Evolutionary conservation across 2,113 vertebrate species (phyloP), one percentile per base, ranked within the genome.

Genomic region (Eptatretus burgeri): DNA sequence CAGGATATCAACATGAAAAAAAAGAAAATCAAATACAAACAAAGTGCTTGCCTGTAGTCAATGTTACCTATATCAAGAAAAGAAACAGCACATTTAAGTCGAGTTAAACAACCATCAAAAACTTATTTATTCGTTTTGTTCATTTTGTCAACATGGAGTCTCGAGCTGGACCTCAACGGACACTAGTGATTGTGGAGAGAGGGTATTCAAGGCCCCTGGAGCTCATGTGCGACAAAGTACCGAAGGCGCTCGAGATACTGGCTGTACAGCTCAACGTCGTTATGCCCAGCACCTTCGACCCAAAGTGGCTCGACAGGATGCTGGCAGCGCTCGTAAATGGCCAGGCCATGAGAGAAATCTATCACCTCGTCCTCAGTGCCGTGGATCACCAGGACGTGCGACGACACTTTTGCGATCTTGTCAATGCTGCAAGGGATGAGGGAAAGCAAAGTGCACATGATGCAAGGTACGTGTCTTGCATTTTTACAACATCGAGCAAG

Each of bases 301-400:
- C 91, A 93, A 11, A 96, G 83, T 0, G 91, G 91, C 77, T 95
- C 91, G 74, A 95, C 91, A 0, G 91, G 85, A 69, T 86, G 87
- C 64, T 85, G 85, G 74, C 88, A 95, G 72, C 88, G 85, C 71
- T 96, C 91, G 0, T 81, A 96, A 63, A 96, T 79, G 0, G 88
- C 87, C 76, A 93, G 74, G 53, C 91, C 91, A 0, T 95, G 91
- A 0, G 91, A 95, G 78, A 96, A 96, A 75, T 96, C 91, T 11
- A 96, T 95, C 72, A 96, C 91, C 74, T 96, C 88, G 0, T 96
- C 91, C 73, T 96, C 88, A 0, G 91, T 96, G 65, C 91, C 88
- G 2, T 96, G 91, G 75, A 96, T 96, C 76, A 96, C 86, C 70
- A 96, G 79, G 68, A 95, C 88, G 0, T 88, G 91, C 8, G 88